Conservation (phyloP, 2,888 invertebrate species). For the Salpingus planirostris region DNA sequence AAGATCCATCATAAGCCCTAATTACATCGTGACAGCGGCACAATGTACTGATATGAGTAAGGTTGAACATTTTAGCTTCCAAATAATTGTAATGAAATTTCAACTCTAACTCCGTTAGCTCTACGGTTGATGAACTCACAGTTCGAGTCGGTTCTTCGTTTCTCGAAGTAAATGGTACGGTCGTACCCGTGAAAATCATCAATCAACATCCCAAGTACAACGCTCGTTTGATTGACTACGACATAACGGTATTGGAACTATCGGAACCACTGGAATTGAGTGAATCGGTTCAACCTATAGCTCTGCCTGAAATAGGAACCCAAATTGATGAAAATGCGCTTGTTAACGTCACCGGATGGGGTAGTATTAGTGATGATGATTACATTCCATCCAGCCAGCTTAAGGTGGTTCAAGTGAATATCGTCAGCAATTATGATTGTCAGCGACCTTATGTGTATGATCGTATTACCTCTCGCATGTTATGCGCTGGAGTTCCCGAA, state of each 20-base stretch:
- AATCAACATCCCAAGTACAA: neutral
- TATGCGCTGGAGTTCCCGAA: neutral
- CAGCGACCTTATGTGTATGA: neutral
- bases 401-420: neutral
- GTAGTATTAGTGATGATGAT: neutral
- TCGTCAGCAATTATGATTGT: neutral
- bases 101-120: too few relatives aligned
- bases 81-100: too few relatives aligned
- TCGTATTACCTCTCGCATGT: neutral
- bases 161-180: neutral
- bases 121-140: too few relatives aligned
- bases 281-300: neutral
- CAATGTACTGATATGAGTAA: too few relatives aligned
- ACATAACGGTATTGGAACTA: neutral
- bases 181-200: neutral
- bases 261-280: neutral
- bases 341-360: neutral
- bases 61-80: too few relatives aligned
- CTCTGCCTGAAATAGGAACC: neutral
- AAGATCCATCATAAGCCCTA: too few relatives aligned
- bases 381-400: neutral
- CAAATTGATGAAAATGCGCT: neutral
- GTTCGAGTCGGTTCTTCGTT: neutral
- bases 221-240: neutral
- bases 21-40: too few relatives aligned